Conservation (phyloP, 2,888 invertebrate genomes). For the Rhimphoctona megacephalus region DNA sequence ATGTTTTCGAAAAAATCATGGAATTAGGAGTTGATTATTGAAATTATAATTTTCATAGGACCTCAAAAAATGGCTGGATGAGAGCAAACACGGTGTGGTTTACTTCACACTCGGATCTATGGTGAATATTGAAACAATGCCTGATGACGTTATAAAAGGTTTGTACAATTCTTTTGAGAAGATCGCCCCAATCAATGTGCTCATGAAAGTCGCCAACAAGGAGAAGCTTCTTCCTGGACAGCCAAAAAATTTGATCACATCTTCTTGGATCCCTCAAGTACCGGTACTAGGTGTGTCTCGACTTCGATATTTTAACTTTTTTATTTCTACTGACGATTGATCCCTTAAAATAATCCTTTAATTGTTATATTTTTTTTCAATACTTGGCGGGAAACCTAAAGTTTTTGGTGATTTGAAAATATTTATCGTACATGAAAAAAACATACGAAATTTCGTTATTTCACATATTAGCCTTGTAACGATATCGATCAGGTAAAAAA, state of each 20-base stretch:
- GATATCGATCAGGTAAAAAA: not conserved
- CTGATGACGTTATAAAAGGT: constrained; percentile 71
- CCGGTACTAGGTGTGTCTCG: constrained; percentile 73
- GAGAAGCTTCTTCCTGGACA: constrained; percentile 70
- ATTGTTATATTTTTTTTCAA: not conserved
- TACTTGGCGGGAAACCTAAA: not conserved
- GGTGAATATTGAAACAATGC: constrained; percentile 73
- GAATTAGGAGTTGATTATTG: not conserved
- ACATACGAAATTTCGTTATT: not conserved
- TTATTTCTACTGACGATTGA: not conserved
- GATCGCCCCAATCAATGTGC: constrained; percentile 68
- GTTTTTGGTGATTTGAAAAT: not conserved
- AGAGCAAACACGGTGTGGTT: constrained; percentile 72
- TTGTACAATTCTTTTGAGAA: constrained; percentile 69
- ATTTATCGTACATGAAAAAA: not conserved
- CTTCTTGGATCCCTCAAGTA: constrained; percentile 76
- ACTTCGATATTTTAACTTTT: no score
- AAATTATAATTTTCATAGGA: constrained; percentile 62
- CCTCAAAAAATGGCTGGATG: constrained; percentile 73
- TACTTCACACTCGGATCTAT: constrained; percentile 75
- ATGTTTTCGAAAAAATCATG: no score
- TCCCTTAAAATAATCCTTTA: not conserved
- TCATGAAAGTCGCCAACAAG: constrained; percentile 73
- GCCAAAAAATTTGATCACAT: constrained; percentile 72
- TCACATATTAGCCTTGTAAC: not conserved